Evolutionary conservation across 1,140 invertebrate genomes (phyloP), one percentile per base, ranked within the genome.

Genomic region (Drosophila bocqueti): DNA sequence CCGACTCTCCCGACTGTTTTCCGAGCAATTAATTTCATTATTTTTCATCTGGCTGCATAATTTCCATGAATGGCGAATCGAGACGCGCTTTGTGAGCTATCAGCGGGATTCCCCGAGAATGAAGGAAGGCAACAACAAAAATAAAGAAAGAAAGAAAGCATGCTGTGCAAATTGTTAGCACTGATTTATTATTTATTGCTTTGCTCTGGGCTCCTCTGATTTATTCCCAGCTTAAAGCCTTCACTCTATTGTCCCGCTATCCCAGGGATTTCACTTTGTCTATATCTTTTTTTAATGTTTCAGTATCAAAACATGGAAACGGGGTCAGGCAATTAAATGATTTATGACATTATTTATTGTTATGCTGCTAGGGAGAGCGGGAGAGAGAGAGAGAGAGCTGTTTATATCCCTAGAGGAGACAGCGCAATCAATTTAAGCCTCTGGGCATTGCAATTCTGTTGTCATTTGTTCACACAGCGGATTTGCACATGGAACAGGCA

Each of bases 171-270:
- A 89, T 89, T 69, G 80, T 81, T 80, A 81, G 84, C 84, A 36
- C 61, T 77, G 83, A 89, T 87, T 89, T 87, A 89, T 87, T 87
- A 87, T 89, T 87, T 87, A 87, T 87, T 81, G 83, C 83, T 71
- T 75, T 67, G 84, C 76, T 83, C 74, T 85, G 67, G 64, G 72
- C 9, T 5, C n/a, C 67, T 43, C 84, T 87, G 84, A 89, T 87
- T 87, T 89, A 87, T 89, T 63, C 69, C 47, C 16, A 50, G 71
- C 62, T 40, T 49, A 61, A 78, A 81, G 63, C 47, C 40, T 42
- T 24, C 34, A 16, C 13, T 45, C 83, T 26, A 63, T 84, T 84
- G 82, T 84, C 62, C 54, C 59, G 38, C 26, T 46, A 63, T 79
- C 68, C 66, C 65, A 59, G 55, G 29, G 49, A 47, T 4, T n/a